A percentile compares a stretch with the other conserved stretches of the same genome.
Evolutionary conservation across 2,888 invertebrate genomes (phyloP).

Genomic region (Polyommatus icarus): DNA sequence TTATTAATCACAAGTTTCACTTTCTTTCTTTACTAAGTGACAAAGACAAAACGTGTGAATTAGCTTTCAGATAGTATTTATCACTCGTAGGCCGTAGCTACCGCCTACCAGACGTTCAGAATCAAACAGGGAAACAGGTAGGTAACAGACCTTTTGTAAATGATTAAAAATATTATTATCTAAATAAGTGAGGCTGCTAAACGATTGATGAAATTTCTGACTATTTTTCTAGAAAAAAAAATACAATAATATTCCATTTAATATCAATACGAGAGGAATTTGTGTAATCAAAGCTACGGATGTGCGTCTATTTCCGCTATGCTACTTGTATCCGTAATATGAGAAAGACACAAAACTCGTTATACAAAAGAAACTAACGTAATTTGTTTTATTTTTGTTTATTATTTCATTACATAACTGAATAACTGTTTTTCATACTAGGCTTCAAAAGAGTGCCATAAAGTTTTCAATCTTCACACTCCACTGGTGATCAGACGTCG

Average conservation of each 20-base stretch:
- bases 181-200: neutral
- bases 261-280: constrained; percentile 1
- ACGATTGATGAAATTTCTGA: neutral
- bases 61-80: no score
- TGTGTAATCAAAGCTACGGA: constrained; percentile 21
- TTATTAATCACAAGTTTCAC: neutral
- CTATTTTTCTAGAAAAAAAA: constrained; percentile 3
- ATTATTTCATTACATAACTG: no score
- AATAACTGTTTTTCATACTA: no score
- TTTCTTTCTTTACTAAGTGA: neutral
- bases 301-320: constrained; percentile 14
- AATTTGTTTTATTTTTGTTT: neutral
- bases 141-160: neutral
- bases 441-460: no score
- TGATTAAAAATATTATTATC: neutral
- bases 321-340: constrained; percentile 7
- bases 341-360: neutral
- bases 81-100: no score
- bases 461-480: no score
- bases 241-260: no score
- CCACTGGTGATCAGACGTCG: no score
- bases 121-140: no score
- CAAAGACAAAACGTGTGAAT: no score
- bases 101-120: no score
- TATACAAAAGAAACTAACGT: neutral